Conservation (phyloP, 1,140 invertebrate species). For the Drosophila persimilis region DNA sequence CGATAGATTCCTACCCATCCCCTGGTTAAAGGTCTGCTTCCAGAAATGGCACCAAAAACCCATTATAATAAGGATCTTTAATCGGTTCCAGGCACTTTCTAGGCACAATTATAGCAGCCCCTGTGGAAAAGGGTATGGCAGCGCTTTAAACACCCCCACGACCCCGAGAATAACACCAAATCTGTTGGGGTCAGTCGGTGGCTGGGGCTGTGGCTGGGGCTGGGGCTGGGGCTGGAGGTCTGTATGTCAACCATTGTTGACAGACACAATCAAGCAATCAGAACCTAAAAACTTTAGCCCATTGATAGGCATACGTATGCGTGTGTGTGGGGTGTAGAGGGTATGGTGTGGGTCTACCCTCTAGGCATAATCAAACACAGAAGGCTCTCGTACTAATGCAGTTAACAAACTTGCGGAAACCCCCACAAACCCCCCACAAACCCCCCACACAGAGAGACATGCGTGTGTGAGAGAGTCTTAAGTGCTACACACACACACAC, state of each 20-base stretch:
- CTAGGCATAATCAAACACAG: constrained; percentile 78
- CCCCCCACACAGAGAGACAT: constrained; percentile 20
- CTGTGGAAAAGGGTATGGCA: constrained; percentile 5
- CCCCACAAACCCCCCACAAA: constrained; percentile 36
- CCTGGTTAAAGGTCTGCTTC: no score
- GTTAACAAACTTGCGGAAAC: constrained; percentile 78
- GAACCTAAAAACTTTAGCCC: constrained; percentile 78
- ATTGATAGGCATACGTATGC: constrained; percentile 20
- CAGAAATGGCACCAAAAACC: no score
- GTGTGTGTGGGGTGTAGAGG: constrained; percentile 17
- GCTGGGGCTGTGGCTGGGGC: neutral
- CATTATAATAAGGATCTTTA: no score
- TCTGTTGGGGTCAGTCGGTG: constrained; percentile 35
- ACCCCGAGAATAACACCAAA: constrained; percentile 18
- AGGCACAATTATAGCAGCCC: no score
- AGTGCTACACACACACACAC: constrained; percentile 50
- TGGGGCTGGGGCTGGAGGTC: constrained; percentile 1
- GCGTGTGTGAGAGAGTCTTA: constrained; percentile 66
- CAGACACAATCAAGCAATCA: constrained; percentile 81
- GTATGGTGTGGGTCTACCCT: constrained; percentile 44
- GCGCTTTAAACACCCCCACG: constrained; percentile 19
- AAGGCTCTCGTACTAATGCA: constrained; percentile 76
- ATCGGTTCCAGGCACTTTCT: no score
- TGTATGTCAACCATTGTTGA: constrained; percentile 61
- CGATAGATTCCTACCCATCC: no score